These are phyloP conservation scores for Altica lythri DNA, from an alignment of 2,888 invertebrate genomes.

Conservation along the genomic window DNA sequence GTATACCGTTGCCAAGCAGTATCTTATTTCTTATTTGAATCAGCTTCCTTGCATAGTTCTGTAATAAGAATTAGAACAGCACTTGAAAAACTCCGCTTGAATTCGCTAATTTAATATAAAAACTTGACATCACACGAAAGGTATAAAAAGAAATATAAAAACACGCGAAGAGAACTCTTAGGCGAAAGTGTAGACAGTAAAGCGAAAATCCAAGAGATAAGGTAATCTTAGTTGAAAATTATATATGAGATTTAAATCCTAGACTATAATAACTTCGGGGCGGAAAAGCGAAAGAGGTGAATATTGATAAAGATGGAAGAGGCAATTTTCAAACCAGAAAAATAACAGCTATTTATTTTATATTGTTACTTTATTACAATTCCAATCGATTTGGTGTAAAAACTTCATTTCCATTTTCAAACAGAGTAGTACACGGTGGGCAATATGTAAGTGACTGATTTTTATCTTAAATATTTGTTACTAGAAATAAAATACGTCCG, in stretches of 20 bases:
- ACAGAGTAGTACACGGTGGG: too few species aligned
- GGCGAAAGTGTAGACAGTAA: conserved; percentile 34
- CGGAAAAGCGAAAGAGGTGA: conserved; percentile 19
- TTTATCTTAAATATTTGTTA: too few species aligned
- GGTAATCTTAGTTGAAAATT: conserved; percentile 37
- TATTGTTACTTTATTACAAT: too few species aligned
- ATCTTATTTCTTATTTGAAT: conserved; percentile 22
- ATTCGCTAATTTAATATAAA: conserved; percentile 20
- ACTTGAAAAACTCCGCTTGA: conserved; percentile 20
- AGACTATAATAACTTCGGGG: conserved; percentile 36
- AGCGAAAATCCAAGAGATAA: conserved; percentile 31
- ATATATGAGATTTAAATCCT: conserved; percentile 39
- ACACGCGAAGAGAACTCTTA: conserved; percentile 16
- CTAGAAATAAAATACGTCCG: too few species aligned
- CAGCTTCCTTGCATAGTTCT: conserved; percentile 17
- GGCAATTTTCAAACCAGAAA: conserved; percentile 10
- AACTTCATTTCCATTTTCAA: too few species aligned
- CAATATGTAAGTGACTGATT: too few species aligned
- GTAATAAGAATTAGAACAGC: conserved; percentile 24
- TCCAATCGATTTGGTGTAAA: too few species aligned
- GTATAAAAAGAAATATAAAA: conserved; percentile 11
- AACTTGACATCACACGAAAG: conserved; percentile 13
- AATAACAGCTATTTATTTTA: too few species aligned
- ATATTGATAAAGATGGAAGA: conserved; percentile 22
- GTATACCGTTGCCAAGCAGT: conserved; percentile 15